phyloP scores from a whole-genome alignment of 1,140 invertebrate species.

The Anthonomus grandis region DNA sequence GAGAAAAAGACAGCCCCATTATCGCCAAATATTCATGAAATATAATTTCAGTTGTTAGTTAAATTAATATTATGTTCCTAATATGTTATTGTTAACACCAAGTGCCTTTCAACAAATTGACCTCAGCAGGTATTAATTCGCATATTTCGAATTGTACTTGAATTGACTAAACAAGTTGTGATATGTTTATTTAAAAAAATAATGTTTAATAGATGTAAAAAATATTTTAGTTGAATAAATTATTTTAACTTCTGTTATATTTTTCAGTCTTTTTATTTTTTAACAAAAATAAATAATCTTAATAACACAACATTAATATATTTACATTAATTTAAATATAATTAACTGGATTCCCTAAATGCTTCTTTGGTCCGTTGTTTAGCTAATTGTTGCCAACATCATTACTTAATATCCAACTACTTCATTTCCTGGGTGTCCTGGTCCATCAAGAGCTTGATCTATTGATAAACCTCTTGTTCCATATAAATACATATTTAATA shows the following conservation, averaged over 20 bases:
- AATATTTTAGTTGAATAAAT: too few species aligned
- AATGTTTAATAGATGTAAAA: slow-evolving; percentile 8
- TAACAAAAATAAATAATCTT: not conserved
- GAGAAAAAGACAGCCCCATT: slow-evolving; percentile 51
- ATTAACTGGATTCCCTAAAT: not conserved
- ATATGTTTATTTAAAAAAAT: slow-evolving; percentile 12
- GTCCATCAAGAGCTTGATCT: too few species aligned
- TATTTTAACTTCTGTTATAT: not conserved
- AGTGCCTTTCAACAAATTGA: slow-evolving; percentile 5
- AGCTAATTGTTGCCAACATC: not conserved
- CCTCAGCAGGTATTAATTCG: not conserved
- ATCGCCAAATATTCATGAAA: slow-evolving; percentile 11
- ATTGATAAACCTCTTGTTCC: slow-evolving; percentile 55
- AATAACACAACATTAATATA: not conserved
- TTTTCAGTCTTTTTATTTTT: not conserved
- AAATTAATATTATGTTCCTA: slow-evolving; percentile 4
- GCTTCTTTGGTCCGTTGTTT: slow-evolving; percentile 3
- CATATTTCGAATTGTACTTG: slow-evolving; percentile 12
- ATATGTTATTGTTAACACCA: slow-evolving; percentile 5
- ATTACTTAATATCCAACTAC: slow-evolving; percentile 14
- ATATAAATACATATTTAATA: slow-evolving; percentile 90
- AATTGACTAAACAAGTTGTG: slow-evolving; percentile 15
- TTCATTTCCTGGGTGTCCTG: slow-evolving; percentile 19
- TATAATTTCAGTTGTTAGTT: not conserved
- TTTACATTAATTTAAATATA: not conserved